phyloP scores from a whole-genome alignment of 1,140 invertebrate species.

The Akabosia matsudoensis region DNA sequence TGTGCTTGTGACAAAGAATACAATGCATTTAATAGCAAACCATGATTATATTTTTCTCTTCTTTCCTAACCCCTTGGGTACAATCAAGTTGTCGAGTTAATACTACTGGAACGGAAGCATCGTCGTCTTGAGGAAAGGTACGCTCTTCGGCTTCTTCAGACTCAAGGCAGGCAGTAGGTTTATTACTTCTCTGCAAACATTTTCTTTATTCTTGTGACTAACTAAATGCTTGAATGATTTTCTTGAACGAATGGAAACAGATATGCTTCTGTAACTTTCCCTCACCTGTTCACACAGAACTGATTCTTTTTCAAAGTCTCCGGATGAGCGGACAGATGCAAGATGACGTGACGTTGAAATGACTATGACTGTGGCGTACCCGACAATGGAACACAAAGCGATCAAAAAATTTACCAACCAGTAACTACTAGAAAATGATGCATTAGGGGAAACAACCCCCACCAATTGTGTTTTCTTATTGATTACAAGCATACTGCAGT shows the following conservation, averaged over 20 bases:
- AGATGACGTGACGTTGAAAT: slow-evolving; percentile 1
- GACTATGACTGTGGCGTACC: slow-evolving; percentile 11
- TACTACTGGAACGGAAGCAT: neutral
- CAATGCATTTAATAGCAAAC: too few species aligned
- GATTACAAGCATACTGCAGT: too few species aligned
- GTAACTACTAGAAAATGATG: neutral
- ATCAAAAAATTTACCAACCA: neutral
- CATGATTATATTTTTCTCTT: neutral
- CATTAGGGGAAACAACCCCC: neutral
- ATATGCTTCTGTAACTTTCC: slow-evolving; percentile 16
- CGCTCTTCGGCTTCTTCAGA: neutral
- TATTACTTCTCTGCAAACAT: too few species aligned
- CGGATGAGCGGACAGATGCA: slow-evolving; percentile 17
- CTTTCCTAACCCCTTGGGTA: neutral
- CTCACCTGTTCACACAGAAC: neutral
- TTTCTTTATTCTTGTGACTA: neutral
- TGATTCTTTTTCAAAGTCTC: neutral
- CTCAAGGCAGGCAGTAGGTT: too few species aligned
- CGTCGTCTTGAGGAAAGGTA: neutral
- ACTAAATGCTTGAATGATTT: slow-evolving; percentile 11
- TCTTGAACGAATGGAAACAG: neutral
- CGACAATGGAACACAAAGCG: neutral
- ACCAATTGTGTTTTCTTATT: too few species aligned
- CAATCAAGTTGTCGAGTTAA: neutral
- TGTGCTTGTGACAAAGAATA: too few species aligned